phyloP scores from a whole-genome alignment of 2,888 invertebrate species.

The Troilus luridus region DNA sequence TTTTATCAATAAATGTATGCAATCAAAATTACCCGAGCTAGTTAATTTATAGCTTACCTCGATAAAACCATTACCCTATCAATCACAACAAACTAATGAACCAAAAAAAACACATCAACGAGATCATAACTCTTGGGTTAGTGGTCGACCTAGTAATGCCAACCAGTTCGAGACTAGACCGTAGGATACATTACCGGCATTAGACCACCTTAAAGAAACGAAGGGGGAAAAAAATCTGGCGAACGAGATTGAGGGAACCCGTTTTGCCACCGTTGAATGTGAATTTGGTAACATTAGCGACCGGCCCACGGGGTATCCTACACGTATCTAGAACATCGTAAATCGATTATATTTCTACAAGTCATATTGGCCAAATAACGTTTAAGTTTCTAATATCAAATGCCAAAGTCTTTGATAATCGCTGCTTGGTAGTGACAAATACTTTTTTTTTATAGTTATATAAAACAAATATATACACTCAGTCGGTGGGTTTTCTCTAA shows the following conservation, averaged over 20 bases:
- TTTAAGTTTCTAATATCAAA: too few relatives aligned
- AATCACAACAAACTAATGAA: constrained; percentile 4
- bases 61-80: neutral
- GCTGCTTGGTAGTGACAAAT: too few relatives aligned
- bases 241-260: constrained; percentile 3
- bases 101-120: neutral
- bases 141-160: constrained; percentile 23
- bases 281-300: constrained; percentile 12
- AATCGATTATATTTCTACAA: neutral
- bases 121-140: constrained; percentile 1
- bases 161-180: neutral
- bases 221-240: neutral
- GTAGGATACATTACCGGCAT: neutral
- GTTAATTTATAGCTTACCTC: neutral
- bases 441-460: too few relatives aligned
- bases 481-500: too few relatives aligned
- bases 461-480: too few relatives aligned
- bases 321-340: neutral
- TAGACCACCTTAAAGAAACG: neutral
- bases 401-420: too few relatives aligned
- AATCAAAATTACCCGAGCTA: neutral
- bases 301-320: neutral
- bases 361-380: neutral
- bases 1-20: neutral
- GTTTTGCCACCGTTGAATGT: neutral